Percentiles rank a stretch among this genome's conserved stretches.
Evolutionary conservation across 1,140 invertebrate genomes (phyloP).

Genomic region (Caerostris extrusa): DNA sequence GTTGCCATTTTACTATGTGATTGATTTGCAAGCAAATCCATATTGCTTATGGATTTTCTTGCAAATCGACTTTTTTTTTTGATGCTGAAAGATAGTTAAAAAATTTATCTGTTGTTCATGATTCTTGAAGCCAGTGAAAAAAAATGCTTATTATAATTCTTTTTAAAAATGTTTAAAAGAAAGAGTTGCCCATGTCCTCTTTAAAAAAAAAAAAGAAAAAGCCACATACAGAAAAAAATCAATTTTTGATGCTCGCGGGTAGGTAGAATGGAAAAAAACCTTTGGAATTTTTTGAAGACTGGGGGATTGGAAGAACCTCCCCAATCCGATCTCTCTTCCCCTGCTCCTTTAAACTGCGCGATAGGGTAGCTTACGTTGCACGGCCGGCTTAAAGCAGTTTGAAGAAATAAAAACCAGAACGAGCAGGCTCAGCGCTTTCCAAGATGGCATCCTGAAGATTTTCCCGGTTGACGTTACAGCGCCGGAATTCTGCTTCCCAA

Average conservation of each 20-base stretch:
- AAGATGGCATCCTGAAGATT: neutral
- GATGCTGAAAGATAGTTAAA: too few relatives aligned
- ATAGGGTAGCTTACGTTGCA: conserved; percentile 39
- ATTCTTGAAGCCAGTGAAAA: too few relatives aligned
- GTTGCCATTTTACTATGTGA: too few relatives aligned
- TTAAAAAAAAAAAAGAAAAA: too few relatives aligned
- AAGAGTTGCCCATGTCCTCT: too few relatives aligned
- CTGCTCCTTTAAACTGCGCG: conserved; percentile 26
- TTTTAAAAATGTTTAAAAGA: too few relatives aligned
- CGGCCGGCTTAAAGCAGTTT: neutral
- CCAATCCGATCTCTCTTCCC: conserved; percentile 9
- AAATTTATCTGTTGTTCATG: too few relatives aligned
- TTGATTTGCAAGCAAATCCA: too few relatives aligned
- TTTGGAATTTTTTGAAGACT: neutral
- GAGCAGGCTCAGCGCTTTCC: conserved; percentile 26
- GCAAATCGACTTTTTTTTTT: too few relatives aligned
- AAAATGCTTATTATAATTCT: too few relatives aligned
- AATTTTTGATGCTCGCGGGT: neutral
- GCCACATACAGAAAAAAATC: neutral
- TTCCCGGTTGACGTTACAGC: neutral
- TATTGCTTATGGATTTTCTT: too few relatives aligned
- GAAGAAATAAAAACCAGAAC: conserved; percentile 12
- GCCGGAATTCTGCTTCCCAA: neutral
- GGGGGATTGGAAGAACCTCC: neutral
- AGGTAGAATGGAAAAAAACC: neutral